phyloP scores from a whole-genome alignment of 2,888 invertebrate genomes.

The Baronia brevicornis region DNA sequence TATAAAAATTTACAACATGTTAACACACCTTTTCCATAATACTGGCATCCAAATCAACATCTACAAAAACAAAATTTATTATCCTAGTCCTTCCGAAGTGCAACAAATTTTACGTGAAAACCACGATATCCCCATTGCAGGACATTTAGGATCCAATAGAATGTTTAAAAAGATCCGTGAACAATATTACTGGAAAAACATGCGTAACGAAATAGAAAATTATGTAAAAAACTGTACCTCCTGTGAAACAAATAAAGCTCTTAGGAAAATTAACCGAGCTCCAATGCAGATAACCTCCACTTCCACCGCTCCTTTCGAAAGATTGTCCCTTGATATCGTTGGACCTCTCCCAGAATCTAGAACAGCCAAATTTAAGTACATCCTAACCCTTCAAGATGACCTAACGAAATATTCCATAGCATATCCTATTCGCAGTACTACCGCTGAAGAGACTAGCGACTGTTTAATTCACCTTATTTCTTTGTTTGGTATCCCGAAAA shows the following conservation, averaged over 20 bases:
- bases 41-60: constrained; percentile 11
- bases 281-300: constrained; percentile 14
- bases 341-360: too few relatives aligned
- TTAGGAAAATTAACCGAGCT: constrained; percentile 9
- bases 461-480: too few relatives aligned
- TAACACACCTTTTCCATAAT: constrained; percentile 9
- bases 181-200: constrained; percentile 11
- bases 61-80: constrained; percentile 12
- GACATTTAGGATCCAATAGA: constrained; percentile 11
- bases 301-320: constrained; percentile 12
- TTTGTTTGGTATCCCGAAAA: too few relatives aligned
- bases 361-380: too few relatives aligned
- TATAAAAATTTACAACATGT: constrained; percentile 10
- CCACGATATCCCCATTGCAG: constrained; percentile 16
- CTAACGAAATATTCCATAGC: too few relatives aligned
- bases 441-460: too few relatives aligned
- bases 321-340: too few relatives aligned
- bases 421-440: too few relatives aligned
- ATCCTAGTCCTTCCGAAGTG: constrained; percentile 13
- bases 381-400: too few relatives aligned
- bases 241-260: constrained; percentile 13
- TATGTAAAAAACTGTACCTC: constrained; percentile 14
- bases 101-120: constrained; percentile 14
- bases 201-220: constrained; percentile 12
- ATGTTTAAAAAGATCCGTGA: constrained; percentile 11